Base-by-base conservation (phyloP, 2,797 vertebrate species). In the Anas flavirostris region DNA sequence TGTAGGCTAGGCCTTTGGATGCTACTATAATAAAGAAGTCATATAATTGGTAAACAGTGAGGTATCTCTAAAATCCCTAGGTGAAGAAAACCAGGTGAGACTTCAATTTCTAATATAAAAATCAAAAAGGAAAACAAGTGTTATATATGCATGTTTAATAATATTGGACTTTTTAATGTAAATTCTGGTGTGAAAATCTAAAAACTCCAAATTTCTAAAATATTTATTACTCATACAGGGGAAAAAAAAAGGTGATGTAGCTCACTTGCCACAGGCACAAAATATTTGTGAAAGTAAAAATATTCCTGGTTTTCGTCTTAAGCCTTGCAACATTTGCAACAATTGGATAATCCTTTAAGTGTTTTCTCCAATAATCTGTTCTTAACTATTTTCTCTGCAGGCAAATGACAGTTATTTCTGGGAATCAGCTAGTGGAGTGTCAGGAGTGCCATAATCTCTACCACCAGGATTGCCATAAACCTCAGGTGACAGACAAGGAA, bases 371-470 rank as follows among this genome's bases (percentile, higher is more conserved):
- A 16, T 93, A 95, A 97, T 81, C 84, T 91, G 23, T 94, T 74
- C 91, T 94, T 90, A 94, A 93, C 81, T 94, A 66, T 90, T 46
- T 97, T 35, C 95, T 97, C 96, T 94, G 86, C 95, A 99, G 99
- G 97, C 99, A 99, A 98, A 99, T 99, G 99, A 99, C 99, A 0
- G 99, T 99, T 86, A 98, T 98, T 52, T 99, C 99, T 94, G 99
- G 99, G 56, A 99, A 99, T 97, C 99, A 99, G 96, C 95, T 99
- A 93, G 99, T 99, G 31, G 99, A 99, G 94, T 99, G 99, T 97
- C 99, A 99, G 94, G 99, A 99, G 95, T 99, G 99, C 97, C 99
- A 99, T 97, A 99, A 99, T 97, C 98, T 99, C 89, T 99, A 99
- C 97, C 99, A 99, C 97, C 99, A 99, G 97, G 99, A 99, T 88